Percentiles rank a stretch among this genome's conserved stretches.
Conservation (phyloP, 2,797 vertebrate genomes). For the Gallinago stenura region DNA sequence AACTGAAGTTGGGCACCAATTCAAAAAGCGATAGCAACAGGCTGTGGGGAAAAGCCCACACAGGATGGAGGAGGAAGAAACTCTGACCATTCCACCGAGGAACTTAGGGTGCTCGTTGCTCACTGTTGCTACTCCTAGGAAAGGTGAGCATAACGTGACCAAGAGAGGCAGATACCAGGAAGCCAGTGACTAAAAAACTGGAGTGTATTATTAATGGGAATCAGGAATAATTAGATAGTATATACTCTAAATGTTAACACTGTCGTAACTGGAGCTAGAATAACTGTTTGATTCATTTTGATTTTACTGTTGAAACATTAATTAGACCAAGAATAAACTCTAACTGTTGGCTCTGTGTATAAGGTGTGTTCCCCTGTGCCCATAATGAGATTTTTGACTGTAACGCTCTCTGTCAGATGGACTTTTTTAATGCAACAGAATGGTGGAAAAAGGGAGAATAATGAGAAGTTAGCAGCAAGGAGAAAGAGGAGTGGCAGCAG, state of each 20-base stretch:
- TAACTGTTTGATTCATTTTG: not conserved
- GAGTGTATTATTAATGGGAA: not conserved
- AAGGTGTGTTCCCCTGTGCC: not conserved
- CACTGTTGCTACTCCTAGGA: not conserved
- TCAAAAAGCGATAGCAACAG: not conserved
- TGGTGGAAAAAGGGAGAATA: slow-evolving; percentile 9
- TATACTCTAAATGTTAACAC: not conserved
- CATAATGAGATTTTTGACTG: slow-evolving; percentile 29
- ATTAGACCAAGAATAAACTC: slow-evolving; percentile 22
- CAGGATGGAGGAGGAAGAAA: not conserved
- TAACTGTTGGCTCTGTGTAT: not conserved
- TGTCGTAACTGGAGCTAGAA: not conserved
- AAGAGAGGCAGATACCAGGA: not conserved
- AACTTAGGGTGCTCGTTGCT: not conserved
- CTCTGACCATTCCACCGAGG: not conserved
- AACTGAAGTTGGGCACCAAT: not conserved
- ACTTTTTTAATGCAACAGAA: slow-evolving; percentile 25
- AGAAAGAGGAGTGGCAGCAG: slow-evolving; percentile 19
- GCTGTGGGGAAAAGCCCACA: not conserved
- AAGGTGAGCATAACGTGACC: not conserved
- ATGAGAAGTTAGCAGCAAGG: slow-evolving; percentile 11
- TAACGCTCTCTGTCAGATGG: slow-evolving; percentile 17
- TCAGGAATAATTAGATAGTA: not conserved
- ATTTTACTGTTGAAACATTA: slow-evolving; percentile 18
- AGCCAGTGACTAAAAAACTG: not conserved